phyloP scores from a whole-genome alignment of 2,888 invertebrate species.

The Agrochola lota region DNA sequence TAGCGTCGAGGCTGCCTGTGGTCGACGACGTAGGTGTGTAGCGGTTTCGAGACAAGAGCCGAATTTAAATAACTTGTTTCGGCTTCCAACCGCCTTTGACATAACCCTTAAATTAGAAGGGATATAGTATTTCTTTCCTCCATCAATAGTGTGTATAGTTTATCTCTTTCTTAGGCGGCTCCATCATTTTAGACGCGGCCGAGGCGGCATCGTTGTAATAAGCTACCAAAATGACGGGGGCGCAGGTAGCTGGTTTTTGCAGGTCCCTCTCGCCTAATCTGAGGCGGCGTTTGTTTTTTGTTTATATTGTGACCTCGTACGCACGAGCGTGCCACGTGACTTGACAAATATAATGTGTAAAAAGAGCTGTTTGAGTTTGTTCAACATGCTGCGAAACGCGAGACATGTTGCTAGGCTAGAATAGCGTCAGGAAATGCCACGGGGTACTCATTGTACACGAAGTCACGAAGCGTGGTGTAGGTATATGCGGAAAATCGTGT shows the following conservation, averaged over 20 bases:
- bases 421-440: constrained; percentile 32
- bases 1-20: constrained; percentile 58
- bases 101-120: constrained; percentile 80
- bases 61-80: constrained; percentile 89
- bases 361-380: constrained; percentile 39
- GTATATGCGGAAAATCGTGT: constrained; percentile 10
- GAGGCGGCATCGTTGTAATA: constrained; percentile 76
- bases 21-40: constrained; percentile 78
- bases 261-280: constrained; percentile 82
- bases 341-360: constrained; percentile 52
- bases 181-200: constrained; percentile 76
- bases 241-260: constrained; percentile 88
- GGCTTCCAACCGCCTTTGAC: constrained; percentile 85
- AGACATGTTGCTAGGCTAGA: constrained; percentile 1
- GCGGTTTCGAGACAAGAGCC: constrained; percentile 77
- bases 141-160: constrained; percentile 69
- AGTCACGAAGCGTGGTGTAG: constrained; percentile 28
- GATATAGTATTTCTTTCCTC: constrained; percentile 78
- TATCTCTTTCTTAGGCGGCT: constrained; percentile 77
- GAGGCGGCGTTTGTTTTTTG: constrained; percentile 76
- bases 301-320: constrained; percentile 79
- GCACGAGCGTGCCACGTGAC: constrained; percentile 79
- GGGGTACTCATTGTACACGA: constrained; percentile 27
- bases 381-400: constrained; percentile 23
- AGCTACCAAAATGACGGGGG: constrained; percentile 78